Conservation (phyloP, 2,797 vertebrate genomes). For the Epinephelus awoara region DNA sequence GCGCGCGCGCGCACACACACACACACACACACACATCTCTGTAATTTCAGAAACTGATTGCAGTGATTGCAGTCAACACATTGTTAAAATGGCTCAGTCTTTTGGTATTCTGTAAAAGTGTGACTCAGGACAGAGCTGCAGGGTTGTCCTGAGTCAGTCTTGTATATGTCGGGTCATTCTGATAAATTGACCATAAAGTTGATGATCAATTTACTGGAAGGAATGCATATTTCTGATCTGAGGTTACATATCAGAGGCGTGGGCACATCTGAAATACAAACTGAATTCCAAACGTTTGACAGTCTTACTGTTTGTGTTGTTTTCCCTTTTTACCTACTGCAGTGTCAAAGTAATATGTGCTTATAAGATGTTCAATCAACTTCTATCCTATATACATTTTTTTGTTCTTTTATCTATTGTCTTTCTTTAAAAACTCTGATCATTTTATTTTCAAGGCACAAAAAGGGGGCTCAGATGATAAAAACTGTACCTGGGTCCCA, state of each 20-base stretch:
- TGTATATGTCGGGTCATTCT: constrained; percentile 48
- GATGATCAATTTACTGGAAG: constrained; percentile 69
- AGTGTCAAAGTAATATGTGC: neutral
- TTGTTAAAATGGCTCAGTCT: constrained; percentile 45
- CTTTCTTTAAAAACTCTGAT: neutral
- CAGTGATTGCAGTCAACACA: constrained; percentile 23
- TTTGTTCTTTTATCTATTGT: neutral
- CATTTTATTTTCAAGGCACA: neutral
- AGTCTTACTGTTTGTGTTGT: neutral
- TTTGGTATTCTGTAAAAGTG: constrained; percentile 39
- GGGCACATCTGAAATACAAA: constrained; percentile 25
- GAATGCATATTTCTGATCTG: constrained; percentile 53
- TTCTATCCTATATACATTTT: neutral
- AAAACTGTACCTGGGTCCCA: constrained; percentile 92
- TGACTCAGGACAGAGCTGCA: constrained; percentile 50
- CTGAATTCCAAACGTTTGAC: constrained; percentile 2
- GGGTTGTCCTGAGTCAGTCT: constrained; percentile 13
- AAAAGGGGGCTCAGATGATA: neutral
- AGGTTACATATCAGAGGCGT: constrained; percentile 19
- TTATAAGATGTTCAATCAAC: neutral
- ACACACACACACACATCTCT: constrained; percentile 15
- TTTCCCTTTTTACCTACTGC: neutral
- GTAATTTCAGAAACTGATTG: constrained; percentile 43
- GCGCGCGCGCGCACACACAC: neutral
- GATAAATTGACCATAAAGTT: constrained; percentile 56